Evolutionary conservation across 2,113 vertebrate species (phyloP), one percentile per base, ranked within the genome.

Genomic region (Pseudolaguvia tuberculata): DNA sequence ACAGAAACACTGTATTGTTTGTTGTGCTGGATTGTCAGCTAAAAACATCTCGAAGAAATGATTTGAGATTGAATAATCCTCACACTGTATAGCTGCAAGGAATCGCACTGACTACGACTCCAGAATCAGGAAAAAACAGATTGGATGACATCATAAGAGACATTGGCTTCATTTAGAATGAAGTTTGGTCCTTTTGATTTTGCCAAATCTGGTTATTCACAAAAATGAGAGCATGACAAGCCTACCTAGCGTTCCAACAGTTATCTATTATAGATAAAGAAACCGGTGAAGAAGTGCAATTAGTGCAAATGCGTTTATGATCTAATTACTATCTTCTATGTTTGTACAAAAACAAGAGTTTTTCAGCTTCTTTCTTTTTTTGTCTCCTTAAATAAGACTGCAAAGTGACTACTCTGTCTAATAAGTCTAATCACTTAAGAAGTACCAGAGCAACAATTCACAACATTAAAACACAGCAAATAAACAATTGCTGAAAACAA

Each of bases 251-350:
- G 83, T 75, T 68, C 13, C 55, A 65, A 56, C 21, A 57, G 20
- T n/a, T 4, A 23, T 66, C 63, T 47, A 5, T 57, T 82, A 29
- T 75, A 73, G 80, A 78, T 65, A 83, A 86, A 85, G 67, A 55
- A 87, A 88, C 86, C 88, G 65, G 74, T 87, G 70, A 77, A 86
- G 72, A 72, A 68, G 88, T 88, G 88, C 83, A 87, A 88, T 88
- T 71, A 82, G 87, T 89, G 88, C 85, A 88, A 87, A 85, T 85
- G 80, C 83, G 80, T 82, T 83, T 31, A 78, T 73, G 62, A 86
- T 83, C 69, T 80, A 82, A 80, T 86, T 79, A 85, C 69, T 81
- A 78, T 82, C 80, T 83, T 82, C 69, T 81, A 78, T 82, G 81
- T 83, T 82, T 79, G 83, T 88, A 84, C 81, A 88, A 88, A 86